A percentile compares a stretch with the other conserved stretches of the same genome.
Conservation (phyloP, 2,888 invertebrate genomes). For the Meta bourneti region DNA sequence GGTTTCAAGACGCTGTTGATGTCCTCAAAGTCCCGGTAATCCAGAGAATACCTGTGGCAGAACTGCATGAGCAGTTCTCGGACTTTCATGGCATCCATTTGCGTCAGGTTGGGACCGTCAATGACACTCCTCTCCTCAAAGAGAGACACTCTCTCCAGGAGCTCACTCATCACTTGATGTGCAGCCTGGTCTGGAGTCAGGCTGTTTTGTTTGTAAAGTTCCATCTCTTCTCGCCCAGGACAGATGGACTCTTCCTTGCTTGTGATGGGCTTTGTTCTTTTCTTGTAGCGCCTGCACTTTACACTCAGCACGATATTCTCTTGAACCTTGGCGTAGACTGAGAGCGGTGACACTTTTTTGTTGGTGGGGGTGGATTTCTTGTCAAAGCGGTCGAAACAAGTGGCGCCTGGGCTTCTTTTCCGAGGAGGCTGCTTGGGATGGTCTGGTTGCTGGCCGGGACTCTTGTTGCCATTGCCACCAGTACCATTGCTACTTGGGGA, state of each 20-base stretch:
- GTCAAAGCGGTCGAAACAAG: conserved; percentile 67
- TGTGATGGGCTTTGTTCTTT: conserved; percentile 59
- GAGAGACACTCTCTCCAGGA: conserved; percentile 49
- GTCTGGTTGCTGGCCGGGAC: background rate
- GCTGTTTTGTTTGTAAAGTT: conserved; percentile 59
- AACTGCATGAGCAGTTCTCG: conserved; percentile 65
- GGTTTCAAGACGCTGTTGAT: conserved; percentile 29
- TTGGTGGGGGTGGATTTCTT: conserved; percentile 66
- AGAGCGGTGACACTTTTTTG: conserved; percentile 69
- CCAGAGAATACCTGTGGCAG: conserved; percentile 61
- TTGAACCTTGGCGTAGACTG: conserved; percentile 71
- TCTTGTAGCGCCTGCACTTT: conserved; percentile 71
- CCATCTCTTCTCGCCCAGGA: conserved; percentile 56
- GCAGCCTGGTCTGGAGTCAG: conserved; percentile 67
- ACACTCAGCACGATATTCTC: conserved; percentile 60
- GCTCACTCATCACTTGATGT: conserved; percentile 29
- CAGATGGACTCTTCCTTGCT: conserved; percentile 45
- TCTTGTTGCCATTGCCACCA: conserved; percentile 7
- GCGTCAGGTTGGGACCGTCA: conserved; percentile 47
- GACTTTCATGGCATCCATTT: conserved; percentile 39
- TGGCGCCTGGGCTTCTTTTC: conserved; percentile 60
- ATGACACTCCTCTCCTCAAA: conserved; percentile 20
- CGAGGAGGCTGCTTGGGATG: conserved; percentile 37
- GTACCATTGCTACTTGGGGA: conserved; percentile 32
- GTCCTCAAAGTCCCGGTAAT: conserved; percentile 70